Evolutionary conservation across 1,140 invertebrate genomes (phyloP), one percentile per base, ranked within the genome.

Genomic region (Apis laboriosa): DNA sequence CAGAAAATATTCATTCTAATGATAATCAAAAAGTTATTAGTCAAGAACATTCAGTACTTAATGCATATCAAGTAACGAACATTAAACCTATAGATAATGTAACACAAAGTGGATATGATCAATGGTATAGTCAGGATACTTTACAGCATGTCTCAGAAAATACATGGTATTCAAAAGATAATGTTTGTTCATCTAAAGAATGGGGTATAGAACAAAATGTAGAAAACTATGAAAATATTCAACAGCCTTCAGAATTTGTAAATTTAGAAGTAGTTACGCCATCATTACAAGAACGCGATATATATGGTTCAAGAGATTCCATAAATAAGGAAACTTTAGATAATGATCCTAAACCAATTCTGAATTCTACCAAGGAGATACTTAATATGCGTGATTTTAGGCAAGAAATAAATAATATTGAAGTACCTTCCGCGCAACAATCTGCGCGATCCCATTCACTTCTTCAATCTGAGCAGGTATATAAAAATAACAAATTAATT

Each of bases 161-260:
- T 55, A 67, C 78, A 9, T 92, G 90, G 79, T 91, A 84, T 17
- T 43, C 70, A 8, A 92, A 86, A 67, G 92, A 93, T 70, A 87
- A 76, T 28, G 9, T 51, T 53, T 73, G 83, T 13, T 58, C 86
- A 61, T 9, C 77, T 0, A 89, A 91, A 51, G 88, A 91, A 63
- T 92, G 90, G 91, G 78, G 67, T 56, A 53, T 84, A 2, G 90
- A 93, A 21, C 84, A 91, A 51, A 92, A 90, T 28, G 91, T 94
- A 0, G 93, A 94, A 55, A 94, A 93, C 60, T 92, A 92, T 55
- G 94, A 94, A 64, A 93, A 92, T 53, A 93, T 94, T 55, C 92
- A 93, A 49, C 92, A 92, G 67, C 75, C 91, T 9, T 66, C 80
- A 1, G 93, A 94, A 43, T 93, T 94, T 63, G 87, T 93, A 8